These are phyloP conservation scores for Lithosia quadra DNA, from an alignment of 2,888 invertebrate species.

Conservation along the genomic window DNA sequence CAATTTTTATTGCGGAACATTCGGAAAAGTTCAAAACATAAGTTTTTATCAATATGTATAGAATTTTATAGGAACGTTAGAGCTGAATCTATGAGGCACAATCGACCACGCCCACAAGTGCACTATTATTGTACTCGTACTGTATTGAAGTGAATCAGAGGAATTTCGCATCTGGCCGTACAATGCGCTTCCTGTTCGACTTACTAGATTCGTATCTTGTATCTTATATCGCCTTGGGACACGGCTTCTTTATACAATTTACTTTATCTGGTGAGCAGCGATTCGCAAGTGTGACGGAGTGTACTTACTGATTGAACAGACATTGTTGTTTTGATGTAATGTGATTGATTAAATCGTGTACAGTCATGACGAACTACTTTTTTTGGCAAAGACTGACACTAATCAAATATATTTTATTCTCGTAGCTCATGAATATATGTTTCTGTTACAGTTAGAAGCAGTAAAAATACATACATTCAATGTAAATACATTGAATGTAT, in stretches of 20 bases:
- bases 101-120: conserved; percentile 81
- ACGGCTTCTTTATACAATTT: conserved; percentile 70
- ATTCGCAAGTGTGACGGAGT: conserved; percentile 68
- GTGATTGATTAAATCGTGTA: conserved; percentile 25
- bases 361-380: neutral
- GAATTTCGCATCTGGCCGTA: conserved; percentile 85
- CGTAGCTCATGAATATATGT: neutral
- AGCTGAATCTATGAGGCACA: conserved; percentile 67
- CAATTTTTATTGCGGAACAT: conserved; percentile 53
- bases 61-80: conserved; percentile 61
- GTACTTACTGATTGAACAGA: conserved; percentile 39
- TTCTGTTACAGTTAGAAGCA: neutral
- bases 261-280: conserved; percentile 64
- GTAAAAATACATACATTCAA: too few relatives aligned
- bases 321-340: conserved; percentile 46
- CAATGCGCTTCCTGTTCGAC: conserved; percentile 85
- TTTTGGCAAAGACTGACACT: neutral
- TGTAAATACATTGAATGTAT: too few relatives aligned
- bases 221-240: conserved; percentile 77
- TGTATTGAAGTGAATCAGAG: conserved; percentile 64
- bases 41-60: conserved; percentile 28
- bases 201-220: conserved; percentile 81
- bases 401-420: neutral
- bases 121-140: conserved; percentile 51
- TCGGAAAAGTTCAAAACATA: conserved; percentile 41